Percentiles rank a stretch among this genome's conserved stretches.
These are phyloP conservation scores for Glyphotaelius pellucidus DNA, from an alignment of 2,888 invertebrate species.

Conservation along the genomic window DNA sequence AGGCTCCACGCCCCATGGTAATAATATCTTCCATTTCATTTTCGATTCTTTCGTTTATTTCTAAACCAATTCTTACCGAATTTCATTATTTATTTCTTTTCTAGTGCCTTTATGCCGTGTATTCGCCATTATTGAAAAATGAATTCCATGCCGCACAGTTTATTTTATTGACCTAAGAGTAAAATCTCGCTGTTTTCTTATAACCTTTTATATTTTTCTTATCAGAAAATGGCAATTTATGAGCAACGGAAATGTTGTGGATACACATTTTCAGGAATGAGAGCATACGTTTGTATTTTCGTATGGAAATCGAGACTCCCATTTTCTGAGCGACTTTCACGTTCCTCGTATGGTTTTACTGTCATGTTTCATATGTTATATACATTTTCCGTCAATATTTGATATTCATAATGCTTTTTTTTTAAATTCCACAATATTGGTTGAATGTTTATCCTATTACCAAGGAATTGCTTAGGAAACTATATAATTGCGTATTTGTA, in stretches of 20 bases:
- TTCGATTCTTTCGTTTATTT: constrained; percentile 47
- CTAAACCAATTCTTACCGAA: constrained; percentile 44
- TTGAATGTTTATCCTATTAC: not conserved
- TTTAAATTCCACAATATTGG: not conserved
- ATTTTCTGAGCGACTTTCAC: constrained; percentile 7
- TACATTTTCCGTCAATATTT: not conserved
- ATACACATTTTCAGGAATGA: constrained; percentile 37
- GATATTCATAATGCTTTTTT: not conserved
- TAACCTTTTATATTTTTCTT: constrained; percentile 42
- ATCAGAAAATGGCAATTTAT: constrained; percentile 45
- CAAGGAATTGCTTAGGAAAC: not conserved
- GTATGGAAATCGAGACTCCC: constrained; percentile 13
- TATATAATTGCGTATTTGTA: no score
- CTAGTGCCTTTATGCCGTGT: constrained; percentile 41
- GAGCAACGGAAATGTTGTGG: constrained; percentile 29
- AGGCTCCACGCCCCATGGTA: not conserved
- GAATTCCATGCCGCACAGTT: constrained; percentile 38
- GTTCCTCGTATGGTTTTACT: not conserved
- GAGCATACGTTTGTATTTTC: constrained; percentile 34
- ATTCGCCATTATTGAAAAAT: constrained; percentile 42
- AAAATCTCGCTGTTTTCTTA: constrained; percentile 41
- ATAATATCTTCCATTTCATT: constrained; percentile 42
- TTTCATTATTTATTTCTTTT: constrained; percentile 37
- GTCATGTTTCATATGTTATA: not conserved
- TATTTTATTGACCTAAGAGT: constrained; percentile 47